Evolutionary conservation across 2,888 invertebrate species (phyloP).

Genomic region (Phania funesta): DNA sequence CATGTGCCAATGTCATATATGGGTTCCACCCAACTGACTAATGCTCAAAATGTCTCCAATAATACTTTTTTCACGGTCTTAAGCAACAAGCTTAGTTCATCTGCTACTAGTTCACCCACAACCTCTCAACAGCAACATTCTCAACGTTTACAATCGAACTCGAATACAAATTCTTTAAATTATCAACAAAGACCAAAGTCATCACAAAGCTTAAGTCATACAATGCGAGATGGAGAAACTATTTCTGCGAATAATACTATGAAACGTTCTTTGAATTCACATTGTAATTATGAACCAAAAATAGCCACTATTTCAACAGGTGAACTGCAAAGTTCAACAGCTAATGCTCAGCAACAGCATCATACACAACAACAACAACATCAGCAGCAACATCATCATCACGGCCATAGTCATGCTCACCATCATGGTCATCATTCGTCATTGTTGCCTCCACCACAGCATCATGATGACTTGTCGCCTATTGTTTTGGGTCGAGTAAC

Average conservation of each 20-base stretch:
- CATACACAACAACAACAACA: slow-evolving; percentile 25
- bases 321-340: slow-evolving; percentile 44
- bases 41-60: slow-evolving; percentile 71
- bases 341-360: slow-evolving; percentile 21
- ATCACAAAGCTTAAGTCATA: slow-evolving; percentile 60
- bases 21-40: slow-evolving; percentile 77
- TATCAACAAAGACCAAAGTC: slow-evolving; percentile 73
- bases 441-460: slow-evolving; percentile 70
- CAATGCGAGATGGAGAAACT: slow-evolving; percentile 53
- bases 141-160: slow-evolving; percentile 60
- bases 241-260: slow-evolving; percentile 65
- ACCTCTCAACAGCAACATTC: slow-evolving; percentile 42
- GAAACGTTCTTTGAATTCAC: slow-evolving; percentile 69
- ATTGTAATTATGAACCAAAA: slow-evolving; percentile 76
- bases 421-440: slow-evolving; percentile 68
- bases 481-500: slow-evolving; percentile 76
- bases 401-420: slow-evolving; percentile 50
- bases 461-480: slow-evolving; percentile 73
- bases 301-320: slow-evolving; percentile 79
- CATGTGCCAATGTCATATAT: slow-evolving; percentile 81
- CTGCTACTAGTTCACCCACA: slow-evolving; percentile 65
- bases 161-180: slow-evolving; percentile 67
- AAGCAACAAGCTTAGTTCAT: slow-evolving; percentile 72
- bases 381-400: slow-evolving; percentile 47
- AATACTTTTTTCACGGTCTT: slow-evolving; percentile 74